Base-by-base conservation (phyloP, 1,140 invertebrate genomes). In the Globodera rostochiensis region DNA sequence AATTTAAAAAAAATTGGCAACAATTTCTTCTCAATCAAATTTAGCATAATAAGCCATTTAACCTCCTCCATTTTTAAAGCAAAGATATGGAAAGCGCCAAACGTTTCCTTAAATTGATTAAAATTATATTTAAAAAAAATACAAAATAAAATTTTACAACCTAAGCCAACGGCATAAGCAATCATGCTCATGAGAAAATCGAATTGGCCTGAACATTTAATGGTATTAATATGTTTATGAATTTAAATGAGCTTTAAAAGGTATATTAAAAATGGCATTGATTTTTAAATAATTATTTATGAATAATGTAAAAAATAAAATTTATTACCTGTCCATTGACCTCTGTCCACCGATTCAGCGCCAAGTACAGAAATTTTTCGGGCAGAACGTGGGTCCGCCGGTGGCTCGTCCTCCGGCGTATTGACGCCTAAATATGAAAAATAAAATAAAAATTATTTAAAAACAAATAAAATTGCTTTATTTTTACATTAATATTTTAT, bases 81-180 rank as follows among this genome's bases (percentile, higher is more conserved):
- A 91, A 46, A 91, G 83, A 83, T 91, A 91, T 8, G 91, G 91
- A 85, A 91, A 91, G 36, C 91, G 85, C 91, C 91, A 91, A 6
- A 91, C 91, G 79, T 91, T 91, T 0, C 90, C 91, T 84, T 88
- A 82, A 90, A 46, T 4, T 83, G 49, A 36, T 19, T 46, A 64
- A 25, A 19, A 64, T 64, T 64, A 64, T 64, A 64, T 15, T 19
- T 13, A 53, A 11, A 69, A 47, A n/a, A 49, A 25, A 25, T 45
- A 46, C 70, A 70, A 19, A 47, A 19, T 45, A 13, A 53, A 53
- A 11, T 83, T 70, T 64, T 19, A 7, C 3, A 66, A 87, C 88
- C 88, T 45, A 96, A 92, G 7, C 95, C 95, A 57, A 97, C 95
- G 21, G 94, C 95, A 90, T 95, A 96, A 13, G 95, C 95, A 64